Evolutionary conservation across 1,140 invertebrate species (phyloP).

Genomic region (Drosophila simulans): DNA sequence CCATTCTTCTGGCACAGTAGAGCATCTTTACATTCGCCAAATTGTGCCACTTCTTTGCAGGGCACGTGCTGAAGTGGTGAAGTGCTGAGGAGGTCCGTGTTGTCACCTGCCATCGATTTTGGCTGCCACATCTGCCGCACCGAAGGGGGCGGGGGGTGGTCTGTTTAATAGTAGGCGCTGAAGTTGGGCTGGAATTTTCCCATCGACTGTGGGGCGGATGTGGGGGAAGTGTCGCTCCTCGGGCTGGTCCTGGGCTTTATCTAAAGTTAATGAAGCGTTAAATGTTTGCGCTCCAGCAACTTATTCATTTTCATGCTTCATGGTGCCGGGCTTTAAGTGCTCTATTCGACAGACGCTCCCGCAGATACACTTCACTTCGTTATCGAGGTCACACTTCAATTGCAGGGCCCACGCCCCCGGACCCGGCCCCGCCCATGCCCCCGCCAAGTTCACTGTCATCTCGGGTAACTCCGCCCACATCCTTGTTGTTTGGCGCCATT

Average conservation of each 20-base stretch:
- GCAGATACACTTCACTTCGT: conserved; percentile 39
- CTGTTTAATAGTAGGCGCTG: conserved; percentile 57
- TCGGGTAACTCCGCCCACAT: conserved; percentile 20
- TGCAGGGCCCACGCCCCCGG: conserved; percentile 27
- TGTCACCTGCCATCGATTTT: conserved; percentile 77
- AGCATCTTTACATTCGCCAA: neutral
- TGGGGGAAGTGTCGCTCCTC: neutral
- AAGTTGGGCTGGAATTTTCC: conserved; percentile 34
- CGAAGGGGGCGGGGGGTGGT: conserved; percentile 13
- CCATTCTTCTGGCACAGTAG: neutral
- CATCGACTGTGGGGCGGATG: neutral
- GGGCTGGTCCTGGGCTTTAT: conserved; percentile 67
- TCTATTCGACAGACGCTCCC: conserved; percentile 62
- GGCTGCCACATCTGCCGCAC: conserved; percentile 15
- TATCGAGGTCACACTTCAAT: conserved; percentile 72
- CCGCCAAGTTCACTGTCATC: conserved; percentile 67
- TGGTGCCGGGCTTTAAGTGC: conserved; percentile 73
- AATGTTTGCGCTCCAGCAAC: conserved; percentile 81
- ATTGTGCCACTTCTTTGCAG: neutral
- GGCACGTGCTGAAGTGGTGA: conserved; percentile 50
- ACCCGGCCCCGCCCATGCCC: neutral
- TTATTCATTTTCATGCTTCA: conserved; percentile 80
- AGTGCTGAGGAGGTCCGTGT: conserved; percentile 28
- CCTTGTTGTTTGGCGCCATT: conserved; percentile 44
- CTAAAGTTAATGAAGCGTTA: conserved; percentile 83